These are phyloP conservation scores for Temnothorax curvispinosus DNA, from an alignment of 1,140 invertebrate genomes.

Conservation along the genomic window DNA sequence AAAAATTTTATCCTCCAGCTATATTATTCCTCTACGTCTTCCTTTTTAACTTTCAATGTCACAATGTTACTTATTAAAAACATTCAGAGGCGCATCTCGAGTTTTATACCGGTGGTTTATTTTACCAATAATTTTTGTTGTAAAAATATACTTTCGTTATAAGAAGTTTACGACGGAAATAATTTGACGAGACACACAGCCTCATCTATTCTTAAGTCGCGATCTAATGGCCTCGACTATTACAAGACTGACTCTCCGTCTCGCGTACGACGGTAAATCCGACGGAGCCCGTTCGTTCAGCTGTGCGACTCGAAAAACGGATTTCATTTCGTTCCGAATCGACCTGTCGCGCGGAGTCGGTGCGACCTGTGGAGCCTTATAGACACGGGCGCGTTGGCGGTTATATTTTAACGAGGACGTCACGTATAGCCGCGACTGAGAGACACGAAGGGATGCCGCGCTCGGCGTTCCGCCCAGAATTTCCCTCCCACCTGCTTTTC, in stretches of 20 bases:
- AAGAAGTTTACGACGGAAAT: neutral
- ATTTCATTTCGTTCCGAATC: slow-evolving; percentile 23
- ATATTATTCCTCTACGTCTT: neutral
- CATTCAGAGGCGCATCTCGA: neutral
- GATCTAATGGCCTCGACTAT: slow-evolving; percentile 17
- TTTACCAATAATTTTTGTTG: neutral
- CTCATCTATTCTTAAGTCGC: neutral
- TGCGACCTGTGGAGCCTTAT: slow-evolving; percentile 15
- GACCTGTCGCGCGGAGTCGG: slow-evolving; percentile 16
- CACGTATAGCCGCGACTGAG: slow-evolving; percentile 31
- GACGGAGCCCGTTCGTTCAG: neutral
- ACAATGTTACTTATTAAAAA: neutral
- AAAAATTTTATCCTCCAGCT: slow-evolving; percentile 17
- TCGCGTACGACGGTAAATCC: slow-evolving; percentile 4
- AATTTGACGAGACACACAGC: neutral
- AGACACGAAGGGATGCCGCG: slow-evolving; percentile 31
- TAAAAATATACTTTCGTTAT: neutral
- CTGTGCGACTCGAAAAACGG: neutral
- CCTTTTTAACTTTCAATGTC: slow-evolving; percentile 1
- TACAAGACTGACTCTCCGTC: neutral
- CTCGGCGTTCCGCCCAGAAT: slow-evolving; percentile 18
- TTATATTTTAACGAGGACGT: slow-evolving; percentile 64
- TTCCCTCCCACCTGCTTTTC: slow-evolving; percentile 24
- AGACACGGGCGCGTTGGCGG: slow-evolving; percentile 31
- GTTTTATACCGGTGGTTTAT: neutral